Evolutionary conservation across 1,140 invertebrate genomes (phyloP).

Genomic region (Ephestia elutella): DNA sequence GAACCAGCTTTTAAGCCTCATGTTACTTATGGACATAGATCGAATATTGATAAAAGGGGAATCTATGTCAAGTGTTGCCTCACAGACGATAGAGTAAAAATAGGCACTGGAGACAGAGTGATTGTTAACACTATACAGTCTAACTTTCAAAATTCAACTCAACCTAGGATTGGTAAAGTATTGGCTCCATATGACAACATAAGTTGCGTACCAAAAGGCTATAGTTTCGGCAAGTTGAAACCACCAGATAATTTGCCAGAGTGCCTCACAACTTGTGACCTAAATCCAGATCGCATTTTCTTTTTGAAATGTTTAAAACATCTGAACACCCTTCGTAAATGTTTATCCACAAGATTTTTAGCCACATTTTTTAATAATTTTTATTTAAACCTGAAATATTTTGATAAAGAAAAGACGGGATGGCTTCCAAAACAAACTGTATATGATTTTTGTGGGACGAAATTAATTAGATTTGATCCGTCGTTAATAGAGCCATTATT

Average conservation of each 20-base stretch:
- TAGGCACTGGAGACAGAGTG: conserved; percentile 36
- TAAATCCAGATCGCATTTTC: conserved; percentile 58
- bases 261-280: conserved; percentile 55
- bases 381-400: conserved; percentile 60
- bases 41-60: conserved; percentile 65
- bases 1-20: conserved; percentile 38
- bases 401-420: conserved; percentile 52
- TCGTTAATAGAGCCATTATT: conserved; percentile 51
- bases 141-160: conserved; percentile 46
- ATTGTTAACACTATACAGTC: conserved; percentile 59
- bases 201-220: conserved; percentile 54
- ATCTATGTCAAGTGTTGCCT: conserved; percentile 61
- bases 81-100: conserved; percentile 57
- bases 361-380: conserved; percentile 55
- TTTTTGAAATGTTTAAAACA: conserved; percentile 58
- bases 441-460: conserved; percentile 45
- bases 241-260: conserved; percentile 44
- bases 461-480: conserved; percentile 55
- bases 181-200: conserved; percentile 70
- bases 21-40: conserved; percentile 63
- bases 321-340: conserved; percentile 62
- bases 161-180: conserved; percentile 53
- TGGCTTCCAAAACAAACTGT: conserved; percentile 51
- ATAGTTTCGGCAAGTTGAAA: conserved; percentile 62
- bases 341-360: conserved; percentile 49